Evolutionary conservation across 2,888 invertebrate species (phyloP).

Genomic region (Andrena bucephala): DNA sequence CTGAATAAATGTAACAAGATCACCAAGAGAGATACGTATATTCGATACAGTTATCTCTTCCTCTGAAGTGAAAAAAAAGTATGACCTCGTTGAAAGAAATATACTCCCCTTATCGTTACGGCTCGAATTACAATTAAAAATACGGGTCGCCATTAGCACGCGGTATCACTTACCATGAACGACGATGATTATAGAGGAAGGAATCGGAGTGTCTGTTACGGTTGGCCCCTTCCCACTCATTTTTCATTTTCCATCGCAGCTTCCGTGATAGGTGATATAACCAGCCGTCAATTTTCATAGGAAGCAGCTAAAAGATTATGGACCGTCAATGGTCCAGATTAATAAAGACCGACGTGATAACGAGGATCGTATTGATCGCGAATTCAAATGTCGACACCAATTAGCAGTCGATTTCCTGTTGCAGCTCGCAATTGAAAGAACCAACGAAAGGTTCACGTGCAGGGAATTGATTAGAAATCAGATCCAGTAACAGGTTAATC

Average conservation of each 20-base stretch:
- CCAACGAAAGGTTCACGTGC: background rate
- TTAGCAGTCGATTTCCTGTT: constrained; percentile 17
- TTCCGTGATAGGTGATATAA: constrained; percentile 21
- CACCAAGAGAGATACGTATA: background rate
- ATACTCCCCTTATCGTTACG: background rate
- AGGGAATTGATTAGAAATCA: background rate
- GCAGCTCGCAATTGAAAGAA: background rate
- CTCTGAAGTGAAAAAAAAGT: too few species aligned
- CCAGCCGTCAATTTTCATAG: background rate
- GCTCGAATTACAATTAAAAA: constrained; percentile 11
- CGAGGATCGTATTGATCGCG: background rate
- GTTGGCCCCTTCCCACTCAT: background rate
- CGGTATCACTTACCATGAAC: background rate
- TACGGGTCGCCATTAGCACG: background rate
- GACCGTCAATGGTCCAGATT: background rate
- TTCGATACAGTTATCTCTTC: background rate
- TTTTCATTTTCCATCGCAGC: background rate
- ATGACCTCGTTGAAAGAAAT: background rate
- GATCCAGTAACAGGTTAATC: background rate
- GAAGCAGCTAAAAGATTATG: constrained; percentile 1
- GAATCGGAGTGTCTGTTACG: background rate
- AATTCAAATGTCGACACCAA: constrained; percentile 32
- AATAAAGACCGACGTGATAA: constrained; percentile 35
- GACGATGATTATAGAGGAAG: constrained; percentile 13
- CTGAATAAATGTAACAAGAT: background rate